Evolutionary conservation across 2,797 vertebrate species (phyloP), one percentile per base, ranked within the genome.

Genomic region (Prunella strophiata): DNA sequence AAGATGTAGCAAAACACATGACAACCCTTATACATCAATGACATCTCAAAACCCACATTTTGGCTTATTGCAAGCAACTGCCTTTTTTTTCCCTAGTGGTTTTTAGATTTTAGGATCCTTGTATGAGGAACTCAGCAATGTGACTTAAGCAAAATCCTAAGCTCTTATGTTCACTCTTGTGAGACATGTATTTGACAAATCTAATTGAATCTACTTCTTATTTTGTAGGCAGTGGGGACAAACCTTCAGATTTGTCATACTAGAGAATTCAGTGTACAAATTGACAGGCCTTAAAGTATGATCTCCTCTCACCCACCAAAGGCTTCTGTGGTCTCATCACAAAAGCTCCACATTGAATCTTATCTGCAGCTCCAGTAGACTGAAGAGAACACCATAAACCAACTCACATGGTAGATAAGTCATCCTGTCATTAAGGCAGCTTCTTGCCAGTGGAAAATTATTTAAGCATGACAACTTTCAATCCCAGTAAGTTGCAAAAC

Each of bases 1-100:
- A 75, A 87, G 29, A 34, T 43, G 84, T 4, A 76, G 74, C 40
- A 79, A 40, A 93, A 43, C 32, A 66, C 77, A 78, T 43, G 43
- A 62, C 65, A 84, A 62, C 29, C 17, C 27, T 88, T 68, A 40
- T 1, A 66, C 32, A 50, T 32, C 78, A 50, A 13, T 32, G 67
- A 26, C 38, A 50, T 43, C 32, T 84, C 18, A 74, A 80, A 88
- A 3, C 40, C 12, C 30, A 34, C 19, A 65, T 65, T 79, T 85
- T 29, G 36, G 5, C 22, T 88, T 38, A 48, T 20, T 71, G 8
- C 13, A 74, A 87, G 19, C 5, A 38, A 26, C 11, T 17, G 36
- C 11, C 6, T 8, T 48, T 27, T 14, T 29, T 26, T 43, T 40
- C 4, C 1, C 6, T 32, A 17, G 5, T 34, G 4, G 1, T 16